Evolutionary conservation across 2,888 invertebrate species (phyloP).

Genomic region (Mycalesis mineus): DNA sequence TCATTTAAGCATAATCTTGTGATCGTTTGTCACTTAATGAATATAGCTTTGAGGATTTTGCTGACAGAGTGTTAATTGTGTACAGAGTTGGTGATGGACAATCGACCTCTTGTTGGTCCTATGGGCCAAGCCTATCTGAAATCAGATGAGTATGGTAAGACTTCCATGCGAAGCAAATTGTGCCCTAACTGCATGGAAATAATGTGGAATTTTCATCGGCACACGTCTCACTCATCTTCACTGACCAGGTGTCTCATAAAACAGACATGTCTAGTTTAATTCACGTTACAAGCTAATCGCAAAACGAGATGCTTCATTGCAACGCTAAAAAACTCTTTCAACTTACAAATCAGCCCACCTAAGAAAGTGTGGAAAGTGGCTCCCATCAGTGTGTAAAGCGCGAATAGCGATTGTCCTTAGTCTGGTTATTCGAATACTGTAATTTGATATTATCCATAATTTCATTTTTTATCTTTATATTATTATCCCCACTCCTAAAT

Average conservation of each 20-base stretch:
- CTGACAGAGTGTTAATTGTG: slow-evolving; percentile 59
- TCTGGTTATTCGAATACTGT: too few species aligned
- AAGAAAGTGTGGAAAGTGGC: too few species aligned
- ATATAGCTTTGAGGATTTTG: slow-evolving; percentile 1
- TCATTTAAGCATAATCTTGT: not conserved
- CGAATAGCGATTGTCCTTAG: too few species aligned
- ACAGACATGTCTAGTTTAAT: slow-evolving; percentile 43
- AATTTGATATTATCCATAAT: too few species aligned
- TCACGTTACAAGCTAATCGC: slow-evolving; percentile 33
- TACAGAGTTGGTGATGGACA: slow-evolving; percentile 84
- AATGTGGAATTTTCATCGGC: slow-evolving; percentile 50
- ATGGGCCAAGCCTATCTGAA: slow-evolving; percentile 90
- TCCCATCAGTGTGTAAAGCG: too few species aligned
- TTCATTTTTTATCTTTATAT: too few species aligned
- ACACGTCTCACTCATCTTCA: slow-evolving; percentile 38
- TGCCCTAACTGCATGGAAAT: slow-evolving; percentile 69
- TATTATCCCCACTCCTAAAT: too few species aligned
- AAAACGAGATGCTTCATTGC: not conserved
- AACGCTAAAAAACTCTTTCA: not conserved
- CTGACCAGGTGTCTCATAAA: slow-evolving; percentile 54
- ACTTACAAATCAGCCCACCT: too few species aligned
- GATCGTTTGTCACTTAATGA: not conserved
- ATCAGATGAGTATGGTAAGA: slow-evolving; percentile 90
- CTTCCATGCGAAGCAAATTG: slow-evolving; percentile 42
- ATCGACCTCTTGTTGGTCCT: slow-evolving; percentile 86